Evolutionary conservation across 1,140 invertebrate genomes (phyloP), one percentile per base, ranked within the genome.

Genomic region (Camponotus vicinus): DNA sequence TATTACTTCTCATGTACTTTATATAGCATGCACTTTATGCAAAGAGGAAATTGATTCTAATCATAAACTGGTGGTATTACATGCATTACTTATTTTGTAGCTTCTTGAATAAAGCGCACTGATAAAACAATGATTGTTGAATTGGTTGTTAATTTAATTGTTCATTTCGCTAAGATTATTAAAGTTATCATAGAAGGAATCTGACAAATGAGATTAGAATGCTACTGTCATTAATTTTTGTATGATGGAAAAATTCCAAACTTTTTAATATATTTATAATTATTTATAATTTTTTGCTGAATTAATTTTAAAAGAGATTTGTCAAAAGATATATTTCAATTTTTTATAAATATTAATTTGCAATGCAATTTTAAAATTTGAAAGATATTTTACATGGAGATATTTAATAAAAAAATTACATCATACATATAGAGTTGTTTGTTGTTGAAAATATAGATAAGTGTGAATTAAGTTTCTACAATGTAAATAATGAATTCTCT

Each of bases 51-150:
- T 18, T 42, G 27, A 76, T 42, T 42, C 40, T 45, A 61, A 77
- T 27, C 59, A 15, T 78, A 34, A 64, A 18, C 5, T 64, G 34
- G 5, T 49, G 40, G 64, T 64, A 64, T 34, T 45, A 32, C 40
- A 3, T 27, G 3, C 27, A n/a, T n/a, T n/a, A 66, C 15, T 32
- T 64, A 21, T 1, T 8, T 2, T 66, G n/a, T n/a, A 78, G 21
- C 32, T 67, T 67, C 45, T 49, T n/a, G 8, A 13, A 9, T 45
- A 49, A 45, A 15, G 5, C 13, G 9, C 40, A 32, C n/a, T 42
- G 49, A 70, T 80, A 80, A 80, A 57, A 70, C 55, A 70, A 2
- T 5, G 34, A 69, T 80, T 80, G 37, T 70, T 70, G 64, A 42
- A 80, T 80, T n/a, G 21, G 21, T 21, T 9, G 8, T 11, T 13